These are phyloP conservation scores for Ceratina australensis DNA, from an alignment of 1,140 invertebrate species.

Conservation along the genomic window DNA sequence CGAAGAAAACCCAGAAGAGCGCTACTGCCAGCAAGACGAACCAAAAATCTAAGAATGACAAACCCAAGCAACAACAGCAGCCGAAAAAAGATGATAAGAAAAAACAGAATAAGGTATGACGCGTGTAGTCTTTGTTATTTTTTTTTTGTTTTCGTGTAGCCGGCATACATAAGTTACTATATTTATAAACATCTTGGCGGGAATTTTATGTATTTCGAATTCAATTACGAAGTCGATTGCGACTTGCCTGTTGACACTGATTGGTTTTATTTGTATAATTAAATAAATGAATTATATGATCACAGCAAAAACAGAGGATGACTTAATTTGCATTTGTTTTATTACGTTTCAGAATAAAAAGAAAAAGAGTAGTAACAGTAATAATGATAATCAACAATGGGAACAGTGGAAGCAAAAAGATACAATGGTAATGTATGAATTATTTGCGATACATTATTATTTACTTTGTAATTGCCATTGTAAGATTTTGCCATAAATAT, in stretches of 20 bases:
- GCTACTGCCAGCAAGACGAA: conserved; percentile 62
- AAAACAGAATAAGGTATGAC: conserved; percentile 72
- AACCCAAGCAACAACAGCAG: conserved; percentile 67
- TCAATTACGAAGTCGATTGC: not conserved
- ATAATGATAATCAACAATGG: conserved; percentile 75
- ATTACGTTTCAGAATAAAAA: conserved; percentile 58
- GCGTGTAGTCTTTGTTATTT: conserved; percentile 37
- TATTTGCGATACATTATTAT: not conserved
- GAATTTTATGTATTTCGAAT: conserved; percentile 49
- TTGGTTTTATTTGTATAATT: not conserved
- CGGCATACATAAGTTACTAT: conserved; percentile 30
- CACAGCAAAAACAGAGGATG: not conserved
- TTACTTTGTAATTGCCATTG: not conserved
- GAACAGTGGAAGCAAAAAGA: conserved; percentile 80
- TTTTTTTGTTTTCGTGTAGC: conserved; percentile 57
- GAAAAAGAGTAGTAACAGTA: conserved; percentile 68
- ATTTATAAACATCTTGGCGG: conserved; percentile 51
- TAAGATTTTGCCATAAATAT: conserved; percentile 2
- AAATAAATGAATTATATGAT: not conserved
- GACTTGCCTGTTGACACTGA: not conserved
- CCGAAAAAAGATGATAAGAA: conserved; percentile 74
- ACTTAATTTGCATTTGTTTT: not conserved
- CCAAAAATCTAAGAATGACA: conserved; percentile 67
- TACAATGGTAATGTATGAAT: conserved; percentile 69
- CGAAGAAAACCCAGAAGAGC: conserved; percentile 71